These are phyloP conservation scores for Fregata magnificens DNA, from an alignment of 2,113 vertebrate species.

Conservation along the genomic window DNA sequence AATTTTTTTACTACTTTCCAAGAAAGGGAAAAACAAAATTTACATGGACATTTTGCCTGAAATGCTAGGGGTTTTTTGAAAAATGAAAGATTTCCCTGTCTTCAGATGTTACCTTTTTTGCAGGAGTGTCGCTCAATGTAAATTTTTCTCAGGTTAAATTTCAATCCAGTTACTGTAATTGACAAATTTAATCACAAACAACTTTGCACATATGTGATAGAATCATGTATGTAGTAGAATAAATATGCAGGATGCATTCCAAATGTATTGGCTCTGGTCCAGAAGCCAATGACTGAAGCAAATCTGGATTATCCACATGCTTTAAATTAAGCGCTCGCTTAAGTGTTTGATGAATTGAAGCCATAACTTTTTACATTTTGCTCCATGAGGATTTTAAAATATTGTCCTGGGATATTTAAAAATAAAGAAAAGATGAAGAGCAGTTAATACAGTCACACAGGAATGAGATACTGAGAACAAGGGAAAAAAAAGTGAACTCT, in stretches of 20 bases:
- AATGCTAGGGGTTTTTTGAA: neutral
- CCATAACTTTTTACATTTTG: conserved; percentile 12
- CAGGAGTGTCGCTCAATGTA: neutral
- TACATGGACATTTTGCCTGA: neutral
- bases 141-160: conserved; percentile 2
- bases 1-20: neutral
- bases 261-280: conserved; percentile 28
- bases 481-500: neutral
- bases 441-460: neutral
- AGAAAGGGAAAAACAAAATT: neutral
- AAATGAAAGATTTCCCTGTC: neutral
- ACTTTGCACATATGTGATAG: conserved; percentile 17
- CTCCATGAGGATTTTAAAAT: neutral
- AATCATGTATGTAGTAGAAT: conserved; percentile 9
- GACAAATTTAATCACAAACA: conserved; percentile 49
- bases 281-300: conserved; percentile 19
- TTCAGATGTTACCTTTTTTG: neutral
- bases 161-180: conserved; percentile 11
- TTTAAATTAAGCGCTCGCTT: conserved; percentile 61
- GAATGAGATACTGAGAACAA: neutral
- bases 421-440: neutral
- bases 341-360: conserved; percentile 15
- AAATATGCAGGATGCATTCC: conserved; percentile 52
- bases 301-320: conserved; percentile 52
- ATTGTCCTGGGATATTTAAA: neutral